Evolutionary conservation across 2,888 invertebrate species (phyloP).

Genomic region (Lysandra bellargus): DNA sequence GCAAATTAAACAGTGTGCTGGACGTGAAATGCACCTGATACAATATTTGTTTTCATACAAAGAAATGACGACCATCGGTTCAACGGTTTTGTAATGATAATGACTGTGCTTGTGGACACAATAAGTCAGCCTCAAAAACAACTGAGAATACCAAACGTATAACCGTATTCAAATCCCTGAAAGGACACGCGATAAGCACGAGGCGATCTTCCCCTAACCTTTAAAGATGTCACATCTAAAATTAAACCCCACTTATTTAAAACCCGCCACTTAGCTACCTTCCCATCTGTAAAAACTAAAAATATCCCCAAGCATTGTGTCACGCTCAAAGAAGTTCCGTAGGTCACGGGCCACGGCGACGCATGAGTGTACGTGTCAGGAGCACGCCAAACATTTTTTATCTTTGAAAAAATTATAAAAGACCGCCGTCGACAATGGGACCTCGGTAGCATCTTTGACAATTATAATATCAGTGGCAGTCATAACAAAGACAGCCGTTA

Average conservation of each 20-base stretch:
- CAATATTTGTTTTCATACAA: slow-evolving; percentile 77
- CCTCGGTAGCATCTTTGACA: slow-evolving; percentile 80
- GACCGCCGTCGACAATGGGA: slow-evolving; percentile 72
- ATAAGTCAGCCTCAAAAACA: slow-evolving; percentile 44
- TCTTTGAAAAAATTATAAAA: slow-evolving; percentile 78
- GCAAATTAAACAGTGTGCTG: slow-evolving; percentile 68
- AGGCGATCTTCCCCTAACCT: slow-evolving; percentile 74
- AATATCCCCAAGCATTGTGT: slow-evolving; percentile 76
- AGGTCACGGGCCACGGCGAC: slow-evolving; percentile 68
- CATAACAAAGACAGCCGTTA: slow-evolving; percentile 53
- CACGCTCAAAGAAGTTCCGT: slow-evolving; percentile 77
- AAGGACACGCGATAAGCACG: slow-evolving; percentile 73
- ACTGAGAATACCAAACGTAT: slow-evolving; percentile 48
- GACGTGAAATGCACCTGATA: slow-evolving; percentile 72
- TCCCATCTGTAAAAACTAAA: slow-evolving; percentile 77
- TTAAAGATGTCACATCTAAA: slow-evolving; percentile 75
- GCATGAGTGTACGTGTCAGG: slow-evolving; percentile 74
- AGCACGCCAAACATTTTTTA: slow-evolving; percentile 80
- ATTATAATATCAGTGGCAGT: slow-evolving; percentile 72
- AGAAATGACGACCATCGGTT: slow-evolving; percentile 72
- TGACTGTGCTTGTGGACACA: slow-evolving; percentile 66
- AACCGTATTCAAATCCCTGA: slow-evolving; percentile 39
- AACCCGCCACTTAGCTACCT: slow-evolving; percentile 79
- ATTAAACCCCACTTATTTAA: slow-evolving; percentile 78
- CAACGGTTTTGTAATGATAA: slow-evolving; percentile 74